phyloP scores from a whole-genome alignment of 35 echinoderm and acorn worm species.

The Heliocidaris erythrogramma region DNA sequence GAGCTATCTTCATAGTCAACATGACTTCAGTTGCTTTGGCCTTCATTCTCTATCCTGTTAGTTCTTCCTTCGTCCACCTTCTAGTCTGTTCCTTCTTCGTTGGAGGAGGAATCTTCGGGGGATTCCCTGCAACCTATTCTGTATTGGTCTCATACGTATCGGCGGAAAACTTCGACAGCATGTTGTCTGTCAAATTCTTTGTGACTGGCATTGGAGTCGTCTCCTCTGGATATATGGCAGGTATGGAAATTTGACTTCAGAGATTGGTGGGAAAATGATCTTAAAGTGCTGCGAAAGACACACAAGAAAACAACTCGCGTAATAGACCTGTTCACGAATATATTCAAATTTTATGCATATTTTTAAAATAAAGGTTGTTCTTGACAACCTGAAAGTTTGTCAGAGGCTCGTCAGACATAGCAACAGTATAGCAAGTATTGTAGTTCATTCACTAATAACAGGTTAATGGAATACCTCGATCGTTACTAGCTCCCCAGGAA shows the following conservation, averaged over 20 bases:
- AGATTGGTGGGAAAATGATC: background rate
- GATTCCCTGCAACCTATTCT: background rate
- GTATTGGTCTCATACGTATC: background rate
- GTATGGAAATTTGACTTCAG: background rate
- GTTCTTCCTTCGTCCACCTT: background rate
- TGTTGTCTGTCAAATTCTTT: background rate
- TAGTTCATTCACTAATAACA: no score
- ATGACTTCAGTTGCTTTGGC: background rate
- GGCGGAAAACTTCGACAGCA: background rate
- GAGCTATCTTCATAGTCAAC: background rate
- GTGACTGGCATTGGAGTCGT: slow-evolving; percentile 36
- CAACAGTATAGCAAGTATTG: no score
- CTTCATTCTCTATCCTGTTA: background rate
- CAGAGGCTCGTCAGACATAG: no score
- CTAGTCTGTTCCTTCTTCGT: slow-evolving; percentile 32
- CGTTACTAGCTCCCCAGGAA: no score
- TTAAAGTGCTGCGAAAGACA: no score
- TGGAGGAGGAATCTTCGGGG: background rate
- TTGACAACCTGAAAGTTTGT: no score
- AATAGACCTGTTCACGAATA: no score
- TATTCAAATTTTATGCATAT: no score
- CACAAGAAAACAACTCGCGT: background rate
- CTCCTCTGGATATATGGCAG: slow-evolving; percentile 10
- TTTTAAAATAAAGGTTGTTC: no score
- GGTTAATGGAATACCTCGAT: no score